These are phyloP conservation scores for Gryllus bimaculatus DNA, from an alignment of 1,140 invertebrate genomes.

Conservation along the genomic window DNA sequence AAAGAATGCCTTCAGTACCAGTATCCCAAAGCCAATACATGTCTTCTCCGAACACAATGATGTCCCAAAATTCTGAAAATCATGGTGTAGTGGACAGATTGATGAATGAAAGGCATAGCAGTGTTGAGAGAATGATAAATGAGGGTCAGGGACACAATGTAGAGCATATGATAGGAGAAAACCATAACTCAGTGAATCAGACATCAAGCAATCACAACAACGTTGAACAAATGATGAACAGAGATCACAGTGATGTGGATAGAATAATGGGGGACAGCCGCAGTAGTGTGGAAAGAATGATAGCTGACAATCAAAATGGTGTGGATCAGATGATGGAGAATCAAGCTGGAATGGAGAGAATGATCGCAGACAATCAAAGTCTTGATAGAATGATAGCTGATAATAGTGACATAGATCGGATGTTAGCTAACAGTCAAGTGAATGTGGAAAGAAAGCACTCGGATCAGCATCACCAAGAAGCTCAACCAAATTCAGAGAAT, in stretches of 20 bases:
- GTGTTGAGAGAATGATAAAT: not conserved
- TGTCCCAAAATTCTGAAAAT: not conserved
- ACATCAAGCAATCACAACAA: not conserved
- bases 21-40: not conserved
- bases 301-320: not conserved
- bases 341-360: not conserved
- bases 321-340: not conserved
- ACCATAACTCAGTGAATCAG: not conserved
- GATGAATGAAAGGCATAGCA: not conserved
- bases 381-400: not conserved
- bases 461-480: not conserved
- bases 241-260: not conserved
- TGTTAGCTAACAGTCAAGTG: not conserved
- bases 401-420: not conserved
- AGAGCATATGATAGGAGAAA: not conserved
- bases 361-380: not conserved
- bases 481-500: constrained; percentile 16
- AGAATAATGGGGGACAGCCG: not conserved
- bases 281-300: not conserved
- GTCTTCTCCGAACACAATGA: not conserved
- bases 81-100: not conserved
- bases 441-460: not conserved
- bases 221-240: not conserved
- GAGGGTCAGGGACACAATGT: not conserved
- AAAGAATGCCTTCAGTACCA: not conserved